A percentile compares a stretch with the other conserved stretches of the same genome.
Conservation (phyloP, 2,888 invertebrate genomes). For the Zaprionus obscuricornis region DNA sequence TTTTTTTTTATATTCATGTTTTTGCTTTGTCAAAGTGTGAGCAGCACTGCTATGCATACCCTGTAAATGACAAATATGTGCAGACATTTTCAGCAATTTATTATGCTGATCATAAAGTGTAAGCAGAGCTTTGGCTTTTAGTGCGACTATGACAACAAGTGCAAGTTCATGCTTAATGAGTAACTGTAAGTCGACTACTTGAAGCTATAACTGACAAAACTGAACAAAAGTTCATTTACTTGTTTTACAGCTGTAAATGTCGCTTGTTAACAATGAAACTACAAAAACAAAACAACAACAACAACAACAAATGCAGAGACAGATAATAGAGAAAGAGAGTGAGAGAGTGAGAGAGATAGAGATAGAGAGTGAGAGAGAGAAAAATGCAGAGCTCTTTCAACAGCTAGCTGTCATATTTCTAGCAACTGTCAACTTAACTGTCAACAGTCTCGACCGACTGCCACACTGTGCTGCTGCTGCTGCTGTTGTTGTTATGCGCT, state of each 20-base stretch:
- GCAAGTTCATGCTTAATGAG: no score
- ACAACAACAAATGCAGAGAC: background rate
- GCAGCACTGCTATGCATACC: no score
- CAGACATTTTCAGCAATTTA: no score
- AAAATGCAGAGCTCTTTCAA: background rate
- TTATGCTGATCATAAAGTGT: no score
- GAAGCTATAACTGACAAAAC: no score
- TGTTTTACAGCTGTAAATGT: conserved; percentile 49
- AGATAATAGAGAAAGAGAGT: no score
- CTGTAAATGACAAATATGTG: no score
- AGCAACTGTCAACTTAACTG: conserved; percentile 59
- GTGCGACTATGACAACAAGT: no score
- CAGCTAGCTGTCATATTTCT: conserved; percentile 56
- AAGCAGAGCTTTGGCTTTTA: no score
- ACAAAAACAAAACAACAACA: background rate
- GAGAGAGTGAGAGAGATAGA: background rate
- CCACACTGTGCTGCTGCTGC: no score
- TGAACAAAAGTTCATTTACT: conserved; percentile 46
- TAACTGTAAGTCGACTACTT: no score
- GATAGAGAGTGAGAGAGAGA: background rate
- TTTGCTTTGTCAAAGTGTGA: conserved; percentile 16
- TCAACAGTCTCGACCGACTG: conserved; percentile 43
- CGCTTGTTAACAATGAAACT: conserved; percentile 22
- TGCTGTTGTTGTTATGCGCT: no score
- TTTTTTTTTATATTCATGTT: conserved; percentile 1